A percentile compares a stretch with the other conserved stretches of the same genome.
phyloP scores from a whole-genome alignment of 2,113 vertebrate genomes.

The Lamprologus callipterus region DNA sequence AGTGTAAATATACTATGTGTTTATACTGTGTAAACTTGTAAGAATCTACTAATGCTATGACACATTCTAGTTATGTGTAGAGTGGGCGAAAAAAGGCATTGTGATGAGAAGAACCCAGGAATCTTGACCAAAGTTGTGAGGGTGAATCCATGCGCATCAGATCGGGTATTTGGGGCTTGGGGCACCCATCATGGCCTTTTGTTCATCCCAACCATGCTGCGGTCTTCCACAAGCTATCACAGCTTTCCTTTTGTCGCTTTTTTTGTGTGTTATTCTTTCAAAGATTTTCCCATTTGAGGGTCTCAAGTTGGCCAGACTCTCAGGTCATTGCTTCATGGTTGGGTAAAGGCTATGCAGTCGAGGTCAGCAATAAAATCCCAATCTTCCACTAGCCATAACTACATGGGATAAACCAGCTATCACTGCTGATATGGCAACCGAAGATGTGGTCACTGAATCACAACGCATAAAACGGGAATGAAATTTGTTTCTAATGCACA shows the following conservation, averaged over 20 bases:
- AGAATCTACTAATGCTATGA: background rate
- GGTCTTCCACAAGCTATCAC: conserved; percentile 4
- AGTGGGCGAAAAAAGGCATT: background rate
- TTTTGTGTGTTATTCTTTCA: conserved; percentile 11
- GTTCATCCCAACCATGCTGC: conserved; percentile 23
- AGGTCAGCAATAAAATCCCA: background rate
- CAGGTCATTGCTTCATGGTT: background rate
- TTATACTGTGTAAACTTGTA: background rate
- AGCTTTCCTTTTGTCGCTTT: conserved; percentile 13
- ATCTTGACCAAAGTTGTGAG: conserved; percentile 22
- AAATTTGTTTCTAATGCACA: background rate
- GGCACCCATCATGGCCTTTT: conserved; percentile 43
- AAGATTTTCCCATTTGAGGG: conserved; percentile 21
- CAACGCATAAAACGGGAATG: background rate
- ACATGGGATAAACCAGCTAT: background rate
- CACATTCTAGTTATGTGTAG: background rate
- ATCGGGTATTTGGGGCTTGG: conserved; percentile 63
- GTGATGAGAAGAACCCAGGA: background rate
- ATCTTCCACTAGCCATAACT: background rate
- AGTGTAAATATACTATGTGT: background rate
- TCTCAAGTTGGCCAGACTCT: background rate
- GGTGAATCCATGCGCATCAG: conserved; percentile 61
- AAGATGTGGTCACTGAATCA: background rate
- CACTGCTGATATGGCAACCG: background rate
- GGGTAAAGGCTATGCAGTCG: background rate